phyloP scores from a whole-genome alignment of 2,888 invertebrate genomes.

The Nycteola revayana region DNA sequence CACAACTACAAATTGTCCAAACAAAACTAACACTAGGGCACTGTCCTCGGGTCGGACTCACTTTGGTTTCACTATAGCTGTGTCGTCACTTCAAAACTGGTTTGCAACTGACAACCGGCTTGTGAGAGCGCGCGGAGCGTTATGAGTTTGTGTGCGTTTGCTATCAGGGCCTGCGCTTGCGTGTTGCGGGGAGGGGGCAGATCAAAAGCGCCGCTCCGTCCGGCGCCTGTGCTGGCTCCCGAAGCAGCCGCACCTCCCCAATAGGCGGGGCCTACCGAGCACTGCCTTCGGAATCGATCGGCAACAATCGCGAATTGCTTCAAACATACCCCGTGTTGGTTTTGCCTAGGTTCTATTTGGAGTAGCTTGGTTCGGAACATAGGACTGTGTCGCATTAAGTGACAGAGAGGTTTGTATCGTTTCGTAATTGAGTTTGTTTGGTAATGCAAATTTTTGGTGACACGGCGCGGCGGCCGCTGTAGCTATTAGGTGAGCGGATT shows the following conservation, averaged over 20 bases:
- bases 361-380: constrained; percentile 7
- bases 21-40: constrained; percentile 64
- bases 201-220: constrained; percentile 72
- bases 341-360: constrained; percentile 46
- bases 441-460: constrained; percentile 76
- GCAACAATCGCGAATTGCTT: constrained; percentile 61
- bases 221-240: constrained; percentile 76
- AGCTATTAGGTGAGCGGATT: constrained; percentile 73
- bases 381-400: constrained; percentile 51
- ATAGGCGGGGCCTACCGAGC: constrained; percentile 70
- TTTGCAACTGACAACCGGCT: constrained; percentile 77
- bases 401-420: constrained; percentile 35
- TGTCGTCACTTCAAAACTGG: constrained; percentile 73
- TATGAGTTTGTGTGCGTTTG: constrained; percentile 77
- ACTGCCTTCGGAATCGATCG: constrained; percentile 77
- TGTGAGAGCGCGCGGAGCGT: constrained; percentile 74
- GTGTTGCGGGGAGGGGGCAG: constrained; percentile 49
- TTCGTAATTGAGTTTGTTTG: constrained; percentile 42
- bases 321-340: constrained; percentile 36
- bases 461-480: constrained; percentile 63
- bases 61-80: constrained; percentile 62
- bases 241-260: constrained; percentile 76
- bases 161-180: constrained; percentile 65
- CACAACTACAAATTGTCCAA: constrained; percentile 60
- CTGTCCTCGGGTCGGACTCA: constrained; percentile 47